Evolutionary conservation across 2,797 vertebrate species (phyloP), one percentile per base, ranked within the genome.

Genomic region (Garrulus glandarius): DNA sequence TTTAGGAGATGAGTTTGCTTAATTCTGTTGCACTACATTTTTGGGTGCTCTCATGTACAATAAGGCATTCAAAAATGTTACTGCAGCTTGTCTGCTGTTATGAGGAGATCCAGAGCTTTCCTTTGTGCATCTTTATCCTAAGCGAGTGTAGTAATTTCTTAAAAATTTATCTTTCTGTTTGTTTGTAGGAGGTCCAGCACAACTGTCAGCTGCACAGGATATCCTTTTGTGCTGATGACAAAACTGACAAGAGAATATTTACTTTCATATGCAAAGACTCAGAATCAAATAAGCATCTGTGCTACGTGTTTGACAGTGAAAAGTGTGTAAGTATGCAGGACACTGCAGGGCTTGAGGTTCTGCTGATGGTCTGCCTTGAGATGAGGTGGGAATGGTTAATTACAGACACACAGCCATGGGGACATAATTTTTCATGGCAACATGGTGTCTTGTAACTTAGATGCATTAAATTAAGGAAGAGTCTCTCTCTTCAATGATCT

Each of bases 221-320:
- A 98, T 99, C 99, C 21, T 99, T 99, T 97, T 99, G 99, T 86
- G 99, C 99, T 27, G 99, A 99, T 84, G 99, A 99, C 98, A 99
- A 99, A 98, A 99, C 99, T 1, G 99, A 99, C 97, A 99, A 99
- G 98, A 98, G 99, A 95, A 99, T 99, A 98, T 99, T 99, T 89
- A 99, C 99, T 44, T 99, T 99, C 95, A 99, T 99, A 98, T 99
- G 99, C 98, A 99, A 99, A 98, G 99, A 99, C 97, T 99, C 99
- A 0, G 99, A 99, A 91, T 99, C 99, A 76, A 99, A 99, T 97
- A 99, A 99, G 96, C 99, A 99, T 91, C 98, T 99, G 93, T 99
- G 99, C 98, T 99, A 99, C 32, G 99, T 99, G 86, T 99, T 99
- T 97, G 99, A 99, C 98, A 99, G 99, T 89, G 99, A 99, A 91